phyloP scores from a whole-genome alignment of 37 sponge, comb jelly and placozoan species.

The Spongilla lacustris region DNA sequence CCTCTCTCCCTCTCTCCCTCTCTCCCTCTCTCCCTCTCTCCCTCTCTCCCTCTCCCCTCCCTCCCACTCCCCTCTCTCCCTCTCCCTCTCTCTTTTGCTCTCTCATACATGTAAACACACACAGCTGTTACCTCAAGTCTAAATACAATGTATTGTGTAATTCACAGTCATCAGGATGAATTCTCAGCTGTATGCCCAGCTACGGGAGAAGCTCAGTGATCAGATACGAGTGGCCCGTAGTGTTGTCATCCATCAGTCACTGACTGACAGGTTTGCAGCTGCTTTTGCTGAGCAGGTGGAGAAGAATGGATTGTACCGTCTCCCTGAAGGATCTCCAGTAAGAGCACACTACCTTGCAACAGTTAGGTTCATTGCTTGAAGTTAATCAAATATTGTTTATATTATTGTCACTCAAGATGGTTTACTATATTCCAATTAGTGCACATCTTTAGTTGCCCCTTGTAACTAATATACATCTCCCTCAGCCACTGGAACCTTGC shows the following conservation, averaged over 20 bases:
- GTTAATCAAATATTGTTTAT: background rate
- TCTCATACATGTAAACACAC: background rate
- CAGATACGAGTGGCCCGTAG: conserved; percentile 79
- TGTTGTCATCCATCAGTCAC: conserved; percentile 86
- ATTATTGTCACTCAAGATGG: background rate
- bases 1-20: background rate
- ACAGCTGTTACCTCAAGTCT: too few relatives aligned
- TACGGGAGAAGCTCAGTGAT: conserved; percentile 64
- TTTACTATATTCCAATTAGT: too few relatives aligned
- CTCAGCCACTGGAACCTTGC: conserved; percentile 79
- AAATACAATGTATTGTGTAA: background rate
- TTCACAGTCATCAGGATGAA: conserved; percentile 70
- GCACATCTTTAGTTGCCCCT: too few relatives aligned
- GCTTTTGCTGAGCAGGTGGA: conserved; percentile 87
- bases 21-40: background rate
- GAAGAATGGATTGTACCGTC: conserved; percentile 63
- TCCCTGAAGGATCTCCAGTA: conserved; percentile 62
- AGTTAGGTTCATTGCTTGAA: too few relatives aligned
- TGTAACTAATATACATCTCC: too few relatives aligned
- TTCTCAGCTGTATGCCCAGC: conserved; percentile 71
- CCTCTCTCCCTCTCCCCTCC: conserved; percentile 3
- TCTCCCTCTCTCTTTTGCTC: background rate
- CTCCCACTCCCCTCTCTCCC: conserved; percentile 1
- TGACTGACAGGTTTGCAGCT: conserved; percentile 82
- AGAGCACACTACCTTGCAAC: conserved; percentile 15